Evolutionary conservation across 2,113 vertebrate genomes (phyloP).

Genomic region (Osmerus mordax): DNA sequence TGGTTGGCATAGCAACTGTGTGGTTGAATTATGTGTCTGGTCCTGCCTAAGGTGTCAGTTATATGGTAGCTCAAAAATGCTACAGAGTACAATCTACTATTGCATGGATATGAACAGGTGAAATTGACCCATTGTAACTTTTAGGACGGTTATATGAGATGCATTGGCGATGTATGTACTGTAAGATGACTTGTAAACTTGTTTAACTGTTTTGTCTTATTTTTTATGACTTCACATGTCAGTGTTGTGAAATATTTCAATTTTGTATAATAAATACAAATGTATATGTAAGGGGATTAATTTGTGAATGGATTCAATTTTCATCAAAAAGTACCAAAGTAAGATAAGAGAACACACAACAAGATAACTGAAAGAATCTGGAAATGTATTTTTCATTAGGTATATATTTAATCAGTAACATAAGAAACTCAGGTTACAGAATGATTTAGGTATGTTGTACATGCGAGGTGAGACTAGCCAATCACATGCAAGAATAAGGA

Average conservation of each 20-base stretch:
- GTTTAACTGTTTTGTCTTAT: conserved; percentile 67
- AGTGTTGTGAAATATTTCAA: conserved; percentile 70
- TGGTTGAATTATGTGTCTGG: conserved; percentile 60
- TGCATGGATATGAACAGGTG: conserved; percentile 69
- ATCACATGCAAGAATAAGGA: neutral
- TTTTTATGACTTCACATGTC: conserved; percentile 72
- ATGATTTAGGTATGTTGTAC: neutral
- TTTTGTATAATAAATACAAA: conserved; percentile 77
- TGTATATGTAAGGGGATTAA: conserved; percentile 62
- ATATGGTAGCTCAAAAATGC: conserved; percentile 51
- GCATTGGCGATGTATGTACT: conserved; percentile 70
- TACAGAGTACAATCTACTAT: conserved; percentile 54
- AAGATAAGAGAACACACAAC: neutral
- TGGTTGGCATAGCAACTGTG: conserved; percentile 65
- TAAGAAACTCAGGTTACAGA: neutral
- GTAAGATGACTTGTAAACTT: conserved; percentile 71
- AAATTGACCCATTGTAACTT: conserved; percentile 62
- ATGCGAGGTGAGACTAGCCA: neutral
- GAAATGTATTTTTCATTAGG: neutral
- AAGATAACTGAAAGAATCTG: neutral
- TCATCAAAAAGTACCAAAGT: neutral
- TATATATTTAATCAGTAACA: neutral
- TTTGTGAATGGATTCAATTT: neutral
- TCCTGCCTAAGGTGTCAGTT: conserved; percentile 62
- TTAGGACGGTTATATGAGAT: conserved; percentile 65